phyloP scores from a whole-genome alignment of 1,140 invertebrate species.

The Achatina immaculata region DNA sequence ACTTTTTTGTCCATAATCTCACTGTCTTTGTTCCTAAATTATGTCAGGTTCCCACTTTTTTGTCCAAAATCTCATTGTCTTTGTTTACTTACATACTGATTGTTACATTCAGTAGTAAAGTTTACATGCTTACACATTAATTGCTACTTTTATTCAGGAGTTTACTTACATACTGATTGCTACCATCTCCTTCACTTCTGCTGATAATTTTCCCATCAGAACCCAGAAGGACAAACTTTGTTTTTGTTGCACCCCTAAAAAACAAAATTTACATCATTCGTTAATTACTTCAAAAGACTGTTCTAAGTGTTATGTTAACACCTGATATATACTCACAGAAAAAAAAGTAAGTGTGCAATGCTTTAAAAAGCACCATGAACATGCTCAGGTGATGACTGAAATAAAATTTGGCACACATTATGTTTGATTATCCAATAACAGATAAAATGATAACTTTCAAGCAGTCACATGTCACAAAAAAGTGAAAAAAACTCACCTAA shows the following conservation, averaged over 20 bases:
- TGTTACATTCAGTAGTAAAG: background rate
- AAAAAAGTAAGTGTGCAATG: too few relatives aligned
- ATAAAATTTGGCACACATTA: too few relatives aligned
- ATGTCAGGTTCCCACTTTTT: background rate
- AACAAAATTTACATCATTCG: too few relatives aligned
- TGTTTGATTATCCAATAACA: too few relatives aligned
- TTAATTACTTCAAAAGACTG: too few relatives aligned
- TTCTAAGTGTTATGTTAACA: too few relatives aligned
- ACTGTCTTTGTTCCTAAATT: background rate
- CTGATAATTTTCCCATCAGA: conserved; percentile 79
- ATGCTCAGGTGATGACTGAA: too few relatives aligned
- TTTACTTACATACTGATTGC: conserved; percentile 84
- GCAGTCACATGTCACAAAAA: too few relatives aligned
- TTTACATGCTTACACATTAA: background rate
- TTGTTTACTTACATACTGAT: background rate
- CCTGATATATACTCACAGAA: too few relatives aligned
- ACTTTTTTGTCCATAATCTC: background rate
- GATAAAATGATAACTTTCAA: too few relatives aligned
- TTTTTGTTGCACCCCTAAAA: conserved; percentile 86
- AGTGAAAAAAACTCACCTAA: too few relatives aligned
- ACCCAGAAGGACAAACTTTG: conserved; percentile 82
- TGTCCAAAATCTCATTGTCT: background rate
- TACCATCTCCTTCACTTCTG: conserved; percentile 79
- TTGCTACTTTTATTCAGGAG: background rate
- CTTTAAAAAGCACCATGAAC: too few relatives aligned